Evolutionary conservation across 2,888 invertebrate species (phyloP), one percentile per base, ranked within the genome.

Genomic region (Clepsis dumicolana): DNA sequence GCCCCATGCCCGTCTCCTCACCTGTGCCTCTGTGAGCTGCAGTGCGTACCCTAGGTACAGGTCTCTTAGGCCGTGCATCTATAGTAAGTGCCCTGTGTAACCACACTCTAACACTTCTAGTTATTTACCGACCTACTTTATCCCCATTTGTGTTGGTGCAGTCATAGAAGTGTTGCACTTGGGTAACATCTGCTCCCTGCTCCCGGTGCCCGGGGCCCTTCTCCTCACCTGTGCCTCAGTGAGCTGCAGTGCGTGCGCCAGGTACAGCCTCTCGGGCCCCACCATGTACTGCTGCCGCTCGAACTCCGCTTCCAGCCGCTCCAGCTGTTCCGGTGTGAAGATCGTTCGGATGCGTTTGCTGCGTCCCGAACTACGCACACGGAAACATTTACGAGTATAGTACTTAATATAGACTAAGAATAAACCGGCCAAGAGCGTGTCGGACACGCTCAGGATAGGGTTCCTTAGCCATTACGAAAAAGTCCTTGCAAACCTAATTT

Each of bases 221-320:
- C 12, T 38, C 75, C 88, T 91, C 75, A 97, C 98, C 94, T 98
- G 98, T 4, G 98, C 98, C 84, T 98, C 98, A 0, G 98, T 97
- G 41, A 98, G 94, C 76, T 97, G 96, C 57, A 98, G 90, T 0
- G 97, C 96, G 73, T 97, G 97, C 0, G 99, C 99, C 65, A 99
- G 93, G 88, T 98, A 98, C 3, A 98, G 95, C 70, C 99, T 93
- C 89, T 99, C 99, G 0, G 98, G 98, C 0, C 99, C 99, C 12
- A 99, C 99, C 99, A 99, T 99, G 91, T 99, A 99, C 88, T 99
- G 99, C 81, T 99, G 99, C 44, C 98, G 91, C 78, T 98, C 98
- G 81, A 99, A 99, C 92, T 99, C 99, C 0, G 97, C 97, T 84
- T 99, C 99, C 64, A 99, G 93, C 75, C 98, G 94, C 86, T 99